Evolutionary conservation across 1,140 invertebrate species (phyloP), one percentile per base, ranked within the genome.

Genomic region (Papilio aristodemus): DNA sequence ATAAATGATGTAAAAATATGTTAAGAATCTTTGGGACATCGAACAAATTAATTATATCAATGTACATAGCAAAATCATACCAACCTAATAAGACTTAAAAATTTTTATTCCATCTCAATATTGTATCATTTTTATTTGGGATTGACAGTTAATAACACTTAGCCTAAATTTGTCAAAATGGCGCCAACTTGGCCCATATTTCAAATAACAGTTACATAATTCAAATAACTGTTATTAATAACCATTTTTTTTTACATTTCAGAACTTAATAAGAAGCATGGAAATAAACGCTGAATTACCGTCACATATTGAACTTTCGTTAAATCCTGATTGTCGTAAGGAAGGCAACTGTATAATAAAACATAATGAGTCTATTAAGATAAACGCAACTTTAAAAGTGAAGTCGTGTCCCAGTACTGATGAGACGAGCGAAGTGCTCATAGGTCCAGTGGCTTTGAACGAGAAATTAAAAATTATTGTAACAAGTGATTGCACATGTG

Each of bases 401-500:
- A 75, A 71, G n/a, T 68, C 72, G 9, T 83, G 81, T 41, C 71
- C 68, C 17, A 66, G 68, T 46, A 66, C 38, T 43, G 19, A 72
- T 3, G 70, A 39, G 0, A 77, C 43, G 13, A 58, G 75, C 67
- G 27, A 27, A 27, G 17, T 87, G 0, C 63, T 64, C 50, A 67
- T 88, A 7, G 73, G 74, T 17, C 81, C 84, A 13, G 64, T 68
- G 4, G 77, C 75, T 17, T 32, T 86, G 1, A 68, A 75, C 25
- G 86, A 88, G 37, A 79, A 76, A 66, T 63, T 90, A 46, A 62
- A 25, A 14, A 74, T 90, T 46, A 36, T 80, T 32, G 43, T 90
- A 17, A 73, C 84, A 57, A 67, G 79, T 17, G 68, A 80, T n/a
- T 97, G 96, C 86, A 13, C 79, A 59, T 90, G 87, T 71, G 71